A percentile compares a stretch with the other conserved stretches of the same genome.
Conservation (phyloP, 2,888 invertebrate species). For the Catonia carolina region DNA sequence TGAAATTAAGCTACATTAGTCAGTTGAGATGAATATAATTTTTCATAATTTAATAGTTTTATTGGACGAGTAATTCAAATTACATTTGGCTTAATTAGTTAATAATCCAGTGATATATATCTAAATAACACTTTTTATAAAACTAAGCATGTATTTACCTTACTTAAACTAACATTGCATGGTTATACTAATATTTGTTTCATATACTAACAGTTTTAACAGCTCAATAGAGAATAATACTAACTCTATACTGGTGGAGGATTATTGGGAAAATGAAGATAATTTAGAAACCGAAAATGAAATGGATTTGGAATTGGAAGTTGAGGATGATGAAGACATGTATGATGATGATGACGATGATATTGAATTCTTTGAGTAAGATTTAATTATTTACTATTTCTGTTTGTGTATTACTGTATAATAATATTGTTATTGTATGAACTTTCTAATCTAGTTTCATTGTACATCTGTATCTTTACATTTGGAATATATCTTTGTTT, state of each 20-base stretch:
- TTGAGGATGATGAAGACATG: conserved; percentile 34
- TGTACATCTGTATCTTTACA: too few relatives aligned
- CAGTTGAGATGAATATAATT: too few relatives aligned
- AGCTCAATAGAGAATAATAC: conserved; percentile 29
- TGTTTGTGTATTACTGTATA: background rate
- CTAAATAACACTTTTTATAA: too few relatives aligned
- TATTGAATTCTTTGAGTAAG: conserved; percentile 26
- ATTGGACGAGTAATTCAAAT: too few relatives aligned
- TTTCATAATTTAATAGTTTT: too few relatives aligned
- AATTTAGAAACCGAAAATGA: conserved; percentile 37
- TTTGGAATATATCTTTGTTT: too few relatives aligned
- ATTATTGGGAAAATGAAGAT: conserved; percentile 24
- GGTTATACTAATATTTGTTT: background rate
- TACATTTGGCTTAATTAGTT: too few relatives aligned
- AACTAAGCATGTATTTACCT: too few relatives aligned
- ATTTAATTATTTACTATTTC: background rate
- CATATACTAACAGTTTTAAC: conserved; percentile 16
- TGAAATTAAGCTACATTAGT: too few relatives aligned
- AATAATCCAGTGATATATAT: too few relatives aligned
- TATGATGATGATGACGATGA: conserved; percentile 29
- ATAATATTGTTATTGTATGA: conserved; percentile 23
- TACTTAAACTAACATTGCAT: too few relatives aligned
- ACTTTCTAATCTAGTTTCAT: too few relatives aligned
- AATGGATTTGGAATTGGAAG: conserved; percentile 33
- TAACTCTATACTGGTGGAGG: conserved; percentile 27